Evolutionary conservation across 2,113 vertebrate species (phyloP), one percentile per base, ranked within the genome.

Genomic region (Lethenteron reissneri): DNA sequence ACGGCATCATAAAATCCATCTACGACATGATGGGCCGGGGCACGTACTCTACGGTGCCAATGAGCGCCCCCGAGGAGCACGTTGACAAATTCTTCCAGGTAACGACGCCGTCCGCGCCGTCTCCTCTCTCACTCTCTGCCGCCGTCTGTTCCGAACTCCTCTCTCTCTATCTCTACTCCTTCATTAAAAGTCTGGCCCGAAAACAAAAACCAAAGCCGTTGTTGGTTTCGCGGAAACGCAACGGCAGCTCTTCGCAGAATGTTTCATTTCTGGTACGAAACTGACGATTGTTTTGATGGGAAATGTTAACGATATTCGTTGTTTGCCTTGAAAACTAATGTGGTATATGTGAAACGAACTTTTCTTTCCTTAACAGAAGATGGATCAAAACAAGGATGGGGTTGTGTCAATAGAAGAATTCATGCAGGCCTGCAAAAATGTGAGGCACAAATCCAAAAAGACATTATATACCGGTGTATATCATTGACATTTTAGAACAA

Each of bases 11-110:
- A n/a, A 68, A 68, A 68, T 68, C 64, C 64, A 68, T 68, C 25
- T 68, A 68, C 25, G 64, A 68, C 64, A 68, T 68, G 64, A 68
- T 68, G 64, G 64, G 64, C n/a, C 11, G 21, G 11, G n/a, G 21
- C 64, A 68, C 64, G n/a, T 68, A 21, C 25, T 11, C 64, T 2
- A 11, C 64, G n/a, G n/a, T 68, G 64, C n/a, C n/a, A 17, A 11
- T 17, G 21, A 68, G 21, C 64, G n/a, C n/a, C 12, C 64, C 64
- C n/a, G 21, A 68, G 21, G 64, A 68, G 21, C 64, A 68, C 64
- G 64, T 68, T 68, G 64, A 68, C 64, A 68, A 68, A 21, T 68
- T 68, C 9, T 68, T 68, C 25, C 64, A 68, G 64, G 64, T 68
- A 68, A 68, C n/a, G 41, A 41, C 41, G 41, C 41, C 41, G 41